Evolutionary conservation across 1,140 invertebrate genomes (phyloP).

Genomic region (Drosophila nikananu): DNA sequence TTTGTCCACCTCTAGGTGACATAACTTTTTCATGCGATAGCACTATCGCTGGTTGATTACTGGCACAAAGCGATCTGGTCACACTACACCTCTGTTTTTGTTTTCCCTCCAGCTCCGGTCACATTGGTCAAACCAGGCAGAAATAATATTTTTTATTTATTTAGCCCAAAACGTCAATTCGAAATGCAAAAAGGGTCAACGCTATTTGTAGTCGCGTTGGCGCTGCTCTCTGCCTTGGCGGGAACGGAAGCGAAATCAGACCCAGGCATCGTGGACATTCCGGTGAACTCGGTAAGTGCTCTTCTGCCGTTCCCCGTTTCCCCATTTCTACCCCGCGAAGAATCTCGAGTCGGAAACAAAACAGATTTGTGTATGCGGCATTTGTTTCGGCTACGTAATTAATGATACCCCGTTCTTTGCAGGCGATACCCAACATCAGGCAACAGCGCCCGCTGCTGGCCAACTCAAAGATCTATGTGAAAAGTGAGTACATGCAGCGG

Average conservation of each 20-base stretch:
- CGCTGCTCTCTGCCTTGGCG: conserved; percentile 24
- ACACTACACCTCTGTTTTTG: neutral
- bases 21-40: neutral
- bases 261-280: conserved; percentile 65
- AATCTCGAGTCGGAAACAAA: conserved; percentile 11
- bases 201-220: conserved; percentile 47
- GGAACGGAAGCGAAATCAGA: conserved; percentile 62
- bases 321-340: conserved; percentile 12
- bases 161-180: conserved; percentile 19
- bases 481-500: conserved; percentile 61
- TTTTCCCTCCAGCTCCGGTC: conserved; percentile 8
- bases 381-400: conserved; percentile 21
- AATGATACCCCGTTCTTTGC: neutral
- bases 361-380: conserved; percentile 23
- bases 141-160: conserved; percentile 53
- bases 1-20: too few relatives aligned
- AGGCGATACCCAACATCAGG: conserved; percentile 52
- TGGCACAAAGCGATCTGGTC: neutral
- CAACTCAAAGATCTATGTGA: conserved; percentile 69
- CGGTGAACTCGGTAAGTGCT: conserved; percentile 59
- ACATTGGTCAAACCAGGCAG: conserved; percentile 9
- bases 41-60: neutral
- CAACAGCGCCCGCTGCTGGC: conserved; percentile 71
- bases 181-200: conserved; percentile 42
- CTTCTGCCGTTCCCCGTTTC: neutral